A percentile compares a stretch with the other conserved stretches of the same genome.
Evolutionary conservation across 2,113 vertebrate genomes (phyloP).

Genomic region (Tragelaphus scriptus): DNA sequence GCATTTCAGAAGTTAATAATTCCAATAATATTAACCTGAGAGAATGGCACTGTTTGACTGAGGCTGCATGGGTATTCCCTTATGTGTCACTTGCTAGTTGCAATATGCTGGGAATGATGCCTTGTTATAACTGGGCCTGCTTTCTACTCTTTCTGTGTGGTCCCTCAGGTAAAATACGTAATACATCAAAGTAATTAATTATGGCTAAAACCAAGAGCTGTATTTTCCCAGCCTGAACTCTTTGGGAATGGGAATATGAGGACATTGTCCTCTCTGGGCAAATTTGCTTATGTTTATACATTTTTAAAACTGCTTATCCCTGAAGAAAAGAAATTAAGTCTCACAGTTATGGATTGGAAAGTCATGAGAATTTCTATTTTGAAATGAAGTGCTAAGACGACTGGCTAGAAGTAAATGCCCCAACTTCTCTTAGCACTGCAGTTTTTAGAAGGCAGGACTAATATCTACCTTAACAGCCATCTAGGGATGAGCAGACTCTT

Average conservation of each 20-base stretch:
- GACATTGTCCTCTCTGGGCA: background rate
- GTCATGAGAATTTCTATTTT: constrained; percentile 16
- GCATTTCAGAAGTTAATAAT: constrained; percentile 50
- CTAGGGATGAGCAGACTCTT: background rate
- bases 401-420: background rate
- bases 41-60: background rate
- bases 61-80: constrained; percentile 23
- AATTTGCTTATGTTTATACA: constrained; percentile 47
- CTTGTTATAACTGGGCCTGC: constrained; percentile 34
- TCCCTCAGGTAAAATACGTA: constrained; percentile 37
- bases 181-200: constrained; percentile 53
- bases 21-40: constrained; percentile 45
- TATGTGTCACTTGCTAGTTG: constrained; percentile 24
- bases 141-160: constrained; percentile 34
- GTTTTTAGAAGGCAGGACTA: background rate
- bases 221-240: constrained; percentile 2
- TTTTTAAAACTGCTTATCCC: constrained; percentile 34
- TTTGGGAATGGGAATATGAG: constrained; percentile 1
- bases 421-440: background rate
- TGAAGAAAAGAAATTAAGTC: constrained; percentile 44
- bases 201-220: constrained; percentile 30
- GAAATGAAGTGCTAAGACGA: constrained; percentile 21
- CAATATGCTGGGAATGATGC: background rate
- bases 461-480: background rate
- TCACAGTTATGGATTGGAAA: background rate